Base-by-base conservation (phyloP, 2,888 invertebrate genomes). In the Yponomeuta malinellus region DNA sequence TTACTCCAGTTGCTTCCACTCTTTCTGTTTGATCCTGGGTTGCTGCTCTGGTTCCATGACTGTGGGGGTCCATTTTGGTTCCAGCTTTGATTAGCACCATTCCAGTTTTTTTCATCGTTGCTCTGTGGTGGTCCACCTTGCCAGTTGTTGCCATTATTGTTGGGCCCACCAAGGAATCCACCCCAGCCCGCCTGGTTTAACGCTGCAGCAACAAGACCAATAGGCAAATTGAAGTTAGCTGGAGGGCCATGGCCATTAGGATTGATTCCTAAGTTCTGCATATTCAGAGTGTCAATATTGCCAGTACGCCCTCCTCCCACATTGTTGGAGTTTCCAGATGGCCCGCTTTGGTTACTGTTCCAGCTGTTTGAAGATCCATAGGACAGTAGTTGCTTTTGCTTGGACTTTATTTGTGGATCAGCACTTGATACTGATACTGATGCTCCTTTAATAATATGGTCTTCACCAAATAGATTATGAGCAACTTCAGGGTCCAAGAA, bases 401-500 rank as follows among this genome's bases (percentile, higher is more conserved):
- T 94, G 77, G 91, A 94, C 81, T 92, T 92, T 66, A 93, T 93
- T 86, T 97, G 97, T 63, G 97, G 97, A 74, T 97, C 97, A 70
- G 97, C 97, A 87, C 96, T 96, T 71, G 96, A 96, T 64, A 98
- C 97, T 79, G 97, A 97, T 68, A 97, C 96, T 73, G 96, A 96
- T 68, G 97, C 96, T 78, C 97, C 97, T 90, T 97, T 98, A 75
- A 98, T 97, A 73, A 98, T 97, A 92, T 98, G 97, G 87, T 98
- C 98, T 89, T 98, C 97, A 68, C 98, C 98, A 88, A 97, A 97
- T 64, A 98, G 93, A 76, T 95, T 95, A 86, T 97, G 97, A 68
- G 98, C 98, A 70, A 98, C 96, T 85, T 97, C 97, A 43, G 98
- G 96, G 83, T 98, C 97, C 80, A 97, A 93, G 91, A 98, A 98